Base-by-base conservation (phyloP, 2,113 vertebrate species). In the Vulpes ferrilata region DNA sequence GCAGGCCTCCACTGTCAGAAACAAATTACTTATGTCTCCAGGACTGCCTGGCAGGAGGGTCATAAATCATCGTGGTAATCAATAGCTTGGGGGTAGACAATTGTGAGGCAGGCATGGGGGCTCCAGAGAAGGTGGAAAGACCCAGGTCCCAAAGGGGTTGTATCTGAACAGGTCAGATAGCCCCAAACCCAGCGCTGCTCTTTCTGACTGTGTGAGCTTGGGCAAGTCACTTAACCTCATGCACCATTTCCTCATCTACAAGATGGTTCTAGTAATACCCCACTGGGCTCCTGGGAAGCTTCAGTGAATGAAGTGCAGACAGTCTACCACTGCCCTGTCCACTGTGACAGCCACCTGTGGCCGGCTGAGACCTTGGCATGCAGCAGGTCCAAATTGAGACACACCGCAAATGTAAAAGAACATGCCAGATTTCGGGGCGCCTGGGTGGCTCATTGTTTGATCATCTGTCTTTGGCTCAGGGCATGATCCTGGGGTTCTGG, bases 31-130 rank as follows among this genome's bases (percentile, higher is more conserved):
- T 89, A 80, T 92, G 92, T 96, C 97, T 97, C 95, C 25, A n/a
- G 97, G 84, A 96, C 83, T 95, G 59, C 81, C 96, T 43, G 11
- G 51, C 23, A 81, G 59, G 84, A 93, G 88, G 35, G 89, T 73
- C 93, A 97, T 98, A 97, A 93, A 98, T 98, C 98, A 98, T 51
- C 22, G 11, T 7, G 35, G 35, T 32, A 88, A 98, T 99, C 96
- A 1, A 98, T 98, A 67, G 48, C 91, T 94, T 67, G n/a, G 57
- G 64, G 30, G 65, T 60, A 15, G 94, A 82, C 67, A 59, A 15
- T 20, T 9, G 9, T 1, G 60, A 79, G 81, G 25, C 6, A 5
- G 30, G 30, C 0, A 0, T 43, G 27, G 59, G 78, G 25, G 59
- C 16, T 57, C 51, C 80, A 53, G 48, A 32, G 76, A 30, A 27